Conservation (phyloP, 2,797 vertebrate species). For the Poecilia picta region DNA sequence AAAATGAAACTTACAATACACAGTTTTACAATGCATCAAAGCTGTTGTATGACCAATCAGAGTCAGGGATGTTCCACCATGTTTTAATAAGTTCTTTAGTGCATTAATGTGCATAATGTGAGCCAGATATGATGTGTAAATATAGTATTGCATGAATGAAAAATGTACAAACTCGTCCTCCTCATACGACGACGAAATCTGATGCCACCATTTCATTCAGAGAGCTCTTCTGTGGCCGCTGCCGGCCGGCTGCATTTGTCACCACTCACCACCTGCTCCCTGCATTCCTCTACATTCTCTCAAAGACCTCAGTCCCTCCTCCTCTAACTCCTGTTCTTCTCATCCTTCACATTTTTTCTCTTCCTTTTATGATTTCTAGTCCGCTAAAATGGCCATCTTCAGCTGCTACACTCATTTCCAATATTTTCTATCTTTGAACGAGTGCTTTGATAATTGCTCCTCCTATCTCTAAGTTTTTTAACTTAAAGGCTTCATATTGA, state of each 20-base stretch:
- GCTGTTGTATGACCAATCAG: neutral
- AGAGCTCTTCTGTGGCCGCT: conserved; percentile 61
- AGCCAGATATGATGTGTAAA: neutral
- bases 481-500: conserved; percentile 32
- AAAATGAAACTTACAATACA: neutral
- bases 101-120: neutral
- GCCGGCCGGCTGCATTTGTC: conserved; percentile 79
- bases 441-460: conserved; percentile 32
- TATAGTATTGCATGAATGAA: neutral
- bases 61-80: neutral
- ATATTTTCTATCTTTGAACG: conserved; percentile 40
- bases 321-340: conserved; percentile 49
- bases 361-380: conserved; percentile 14
- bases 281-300: conserved; percentile 84
- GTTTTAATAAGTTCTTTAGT: neutral
- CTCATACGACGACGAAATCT: conserved; percentile 48
- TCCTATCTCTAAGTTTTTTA: conserved; percentile 18
- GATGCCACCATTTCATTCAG: conserved; percentile 71
- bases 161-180: neutral
- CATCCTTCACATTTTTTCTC: conserved; percentile 24
- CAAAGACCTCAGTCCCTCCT: conserved; percentile 64
- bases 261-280: conserved; percentile 85
- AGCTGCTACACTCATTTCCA: conserved; percentile 4
- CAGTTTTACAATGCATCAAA: neutral
- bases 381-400: conserved; percentile 24